These are phyloP conservation scores for Microctonus brassicae DNA, from an alignment of 2,888 invertebrate species.

Conservation along the genomic window DNA sequence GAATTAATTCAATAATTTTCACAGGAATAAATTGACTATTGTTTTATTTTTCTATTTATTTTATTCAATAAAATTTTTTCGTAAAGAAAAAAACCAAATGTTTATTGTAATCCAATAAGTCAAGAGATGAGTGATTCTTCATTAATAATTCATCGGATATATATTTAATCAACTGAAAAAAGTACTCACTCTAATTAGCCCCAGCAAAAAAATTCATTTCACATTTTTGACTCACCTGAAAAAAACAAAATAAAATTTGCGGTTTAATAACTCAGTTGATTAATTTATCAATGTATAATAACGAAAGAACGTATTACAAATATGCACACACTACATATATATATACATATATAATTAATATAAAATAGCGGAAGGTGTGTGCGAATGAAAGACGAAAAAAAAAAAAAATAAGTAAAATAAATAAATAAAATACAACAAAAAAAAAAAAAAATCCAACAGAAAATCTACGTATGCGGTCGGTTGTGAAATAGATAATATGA, in stretches of 20 bases:
- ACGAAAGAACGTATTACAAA: not conserved
- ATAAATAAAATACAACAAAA: too few relatives aligned
- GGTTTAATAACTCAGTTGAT: not conserved
- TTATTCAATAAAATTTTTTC: too few relatives aligned
- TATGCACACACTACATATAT: not conserved
- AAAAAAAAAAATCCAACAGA: not conserved
- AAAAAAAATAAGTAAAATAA: too few relatives aligned
- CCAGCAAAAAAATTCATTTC: not conserved
- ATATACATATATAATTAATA: not conserved
- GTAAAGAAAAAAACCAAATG: too few relatives aligned
- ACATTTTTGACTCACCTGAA: conserved; percentile 42
- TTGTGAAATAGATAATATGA: not conserved
- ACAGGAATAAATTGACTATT: too few relatives aligned
- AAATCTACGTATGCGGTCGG: not conserved
- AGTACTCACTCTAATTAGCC: conserved; percentile 35
- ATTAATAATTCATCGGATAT: too few relatives aligned
- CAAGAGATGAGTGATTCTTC: too few relatives aligned
- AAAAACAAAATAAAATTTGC: not conserved
- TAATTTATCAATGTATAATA: not conserved
- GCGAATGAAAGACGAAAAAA: not conserved
- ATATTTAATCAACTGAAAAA: not conserved
- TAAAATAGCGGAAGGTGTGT: not conserved
- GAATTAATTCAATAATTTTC: too few relatives aligned
- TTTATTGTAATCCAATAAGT: too few relatives aligned
- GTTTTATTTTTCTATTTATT: too few relatives aligned